Percentiles rank a stretch among this genome's conserved stretches.
Evolutionary conservation across 2,797 vertebrate genomes (phyloP).

Genomic region (Craterocephalus amniculus): DNA sequence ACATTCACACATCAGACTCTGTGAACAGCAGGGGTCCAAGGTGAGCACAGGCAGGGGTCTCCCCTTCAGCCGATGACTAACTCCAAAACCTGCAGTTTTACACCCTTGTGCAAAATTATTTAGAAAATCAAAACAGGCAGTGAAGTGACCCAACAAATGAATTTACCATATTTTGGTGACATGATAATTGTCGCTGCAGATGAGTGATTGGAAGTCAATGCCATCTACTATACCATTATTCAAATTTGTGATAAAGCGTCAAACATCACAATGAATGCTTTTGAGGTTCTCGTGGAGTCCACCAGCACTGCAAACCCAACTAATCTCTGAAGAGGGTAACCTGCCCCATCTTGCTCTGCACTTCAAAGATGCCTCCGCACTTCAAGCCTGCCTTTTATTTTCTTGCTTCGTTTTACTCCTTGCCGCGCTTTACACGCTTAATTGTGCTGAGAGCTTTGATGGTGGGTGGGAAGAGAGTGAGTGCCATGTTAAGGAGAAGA

Average conservation of each 20-base stretch:
- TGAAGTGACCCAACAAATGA: background rate
- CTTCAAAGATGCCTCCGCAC: slow-evolving; percentile 72
- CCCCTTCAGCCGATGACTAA: background rate
- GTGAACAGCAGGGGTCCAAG: background rate
- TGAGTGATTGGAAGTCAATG: background rate
- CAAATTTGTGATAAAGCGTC: background rate
- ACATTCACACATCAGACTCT: background rate
- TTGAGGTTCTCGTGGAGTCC: slow-evolving; percentile 10
- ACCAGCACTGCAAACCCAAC: slow-evolving; percentile 50
- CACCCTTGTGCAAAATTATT: background rate
- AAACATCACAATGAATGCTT: slow-evolving; percentile 19
- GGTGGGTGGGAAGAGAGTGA: slow-evolving; percentile 69
- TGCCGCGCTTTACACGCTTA: slow-evolving; percentile 67
- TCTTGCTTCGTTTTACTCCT: slow-evolving; percentile 31
- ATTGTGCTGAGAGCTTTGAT: slow-evolving; percentile 81
- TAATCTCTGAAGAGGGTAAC: slow-evolving; percentile 64
- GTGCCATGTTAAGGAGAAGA: slow-evolving; percentile 50
- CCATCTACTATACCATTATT: slow-evolving; percentile 3
- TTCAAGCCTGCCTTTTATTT: slow-evolving; percentile 55
- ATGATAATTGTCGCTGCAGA: background rate
- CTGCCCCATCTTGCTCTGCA: slow-evolving; percentile 70
- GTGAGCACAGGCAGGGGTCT: background rate
- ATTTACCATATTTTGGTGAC: background rate
- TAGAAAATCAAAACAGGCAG: background rate
- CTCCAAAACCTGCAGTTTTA: background rate